Base-by-base conservation (phyloP, 2,797 vertebrate species). In the Rhyacichthys aspro region DNA sequence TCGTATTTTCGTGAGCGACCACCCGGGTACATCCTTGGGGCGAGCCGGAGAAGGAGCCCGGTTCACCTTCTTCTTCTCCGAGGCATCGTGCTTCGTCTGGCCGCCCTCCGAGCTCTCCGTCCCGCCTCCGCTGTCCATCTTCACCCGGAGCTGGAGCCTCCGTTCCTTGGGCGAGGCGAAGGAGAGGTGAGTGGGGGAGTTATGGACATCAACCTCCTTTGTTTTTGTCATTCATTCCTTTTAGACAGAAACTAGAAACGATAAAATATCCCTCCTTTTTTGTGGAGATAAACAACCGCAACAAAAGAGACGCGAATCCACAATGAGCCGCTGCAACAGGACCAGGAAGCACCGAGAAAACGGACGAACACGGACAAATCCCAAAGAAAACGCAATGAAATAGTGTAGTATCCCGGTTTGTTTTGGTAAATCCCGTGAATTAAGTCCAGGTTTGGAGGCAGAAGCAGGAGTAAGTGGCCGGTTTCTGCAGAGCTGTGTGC, bases 41-140 rank as follows among this genome's bases (percentile, higher is more conserved):
- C 96, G 91, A 15, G 96, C 96, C 11, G 96, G 96, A 3, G 96
- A 97, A 11, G 96, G 95, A 19, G 96, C 95, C 55, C 96, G 93
- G 84, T 95, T 94, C 23, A 91, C 78, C 79, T 95, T 96, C 82
- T 96, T 97, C 89, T 94, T 95, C 76, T 90, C 77, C 28, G 78
- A 49, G 84, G 23, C 69, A 33, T 72, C 73, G 60, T 79, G 79
- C 62, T 76, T 85, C 54, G 78, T 12, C 67, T 82, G 86, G 56
- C 81, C 88, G 57, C 75, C 62, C 57, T 88, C 87, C 78, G 84
- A 83, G 70, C 82, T 69, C 77, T 90, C 90, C 45, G 81, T 86
- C 67, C 88, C 90, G 88, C 82, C 88, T 81, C 84, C 89, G 85
- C 78, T 88, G 73, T 94, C 92, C 93, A 94, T 94, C 84, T 91